Base-by-base conservation (phyloP, 2,797 vertebrate genomes). In the Poecilia velifera region DNA sequence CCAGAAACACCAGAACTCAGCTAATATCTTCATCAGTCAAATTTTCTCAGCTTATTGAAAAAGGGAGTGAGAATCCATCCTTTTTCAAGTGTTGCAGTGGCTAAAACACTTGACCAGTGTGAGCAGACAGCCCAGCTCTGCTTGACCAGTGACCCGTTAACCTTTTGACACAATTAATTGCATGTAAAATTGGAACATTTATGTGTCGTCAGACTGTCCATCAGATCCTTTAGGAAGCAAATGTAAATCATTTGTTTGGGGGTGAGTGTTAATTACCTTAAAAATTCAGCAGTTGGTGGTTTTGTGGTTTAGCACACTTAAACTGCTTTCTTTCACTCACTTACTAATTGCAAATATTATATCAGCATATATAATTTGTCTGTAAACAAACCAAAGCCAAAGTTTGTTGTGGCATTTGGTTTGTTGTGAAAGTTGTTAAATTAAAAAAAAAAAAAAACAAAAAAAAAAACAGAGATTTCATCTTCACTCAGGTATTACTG, bases 171-270 rank as follows among this genome's bases (percentile, higher is more conserved):
- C 22, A 53, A 34, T 49, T 20, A 49, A 49, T 49, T 79, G 59
- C 18, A 43, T 22, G 25, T 74, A 66, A 59, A 74, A 74, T 64
- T 79, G 62, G 59, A 41, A 59, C 20, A 55, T 53, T 41, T 49
- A 36, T 53, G 72, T 79, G 72, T 79, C 78, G 62, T 45, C 72
- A 74, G 34, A 74, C 62, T 80, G 73, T 74, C 59, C 47, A 74
- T 74, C 57, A 68, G 1, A 51, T 55, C 46, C 59, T 68, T 34
- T 31, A 31, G n/a, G 39, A 31, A 49, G 36, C 36, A 59, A 73
- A 72, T 72, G 18, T 13, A 25, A 57, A 72, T 79, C 14, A 57
- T 74, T 46, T 53, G 55, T 53, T n/a, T 68, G 31, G 18, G 3
- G 0, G 5, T 59, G 66, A 1, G n/a, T 13, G 34, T 22, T 55